Base-by-base conservation (phyloP, 2,888 invertebrate species). In the Amblyteles armatorius region DNA sequence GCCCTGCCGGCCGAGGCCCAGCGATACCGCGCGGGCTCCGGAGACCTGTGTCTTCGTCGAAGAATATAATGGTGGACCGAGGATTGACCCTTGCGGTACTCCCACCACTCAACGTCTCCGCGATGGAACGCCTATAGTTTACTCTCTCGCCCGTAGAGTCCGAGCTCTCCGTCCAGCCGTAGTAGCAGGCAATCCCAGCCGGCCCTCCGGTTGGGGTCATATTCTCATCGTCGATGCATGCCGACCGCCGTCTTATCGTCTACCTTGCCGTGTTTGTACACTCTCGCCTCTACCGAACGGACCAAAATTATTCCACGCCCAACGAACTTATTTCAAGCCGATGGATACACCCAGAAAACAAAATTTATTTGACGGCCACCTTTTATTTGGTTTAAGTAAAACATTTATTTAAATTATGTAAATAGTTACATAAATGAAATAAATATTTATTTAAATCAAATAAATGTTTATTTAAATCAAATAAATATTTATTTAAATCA, bases 21-120 rank as follows among this genome's bases (percentile, higher is more conserved):
- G 84, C 26, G 29, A 63, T 63, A 63, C 60, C 29, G 33, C 29
- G 60, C 33, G 16, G 33, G 6, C 33, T 86, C 81, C 74, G 79
- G 77, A 83, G 85, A 85, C 85, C 79, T 83, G 79, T 87, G 87
- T 84, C 84, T 87, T 85, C 85, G 85, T 84, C 85, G 84, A 86
- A 88, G 88, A 91, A 91, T 91, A 91, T 91, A 92, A 93, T 91
- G 92, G 89, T 90, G 92, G 91, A 90, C 90, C 91, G 91, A 90
- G 92, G 92, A 92, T 93, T 93, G 93, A 93, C 93, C 93, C 93
- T 93, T 93, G 93, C 93, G 93, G 92, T 93, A 93, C 93, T 92
- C 92, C 93, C 93, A 93, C 92, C 91, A 74, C 80, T 86, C 84
- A 78, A 79, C 76, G 81, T 83, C 84, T 68, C 84, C 57, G 68